Evolutionary conservation across 2,888 invertebrate species (phyloP), one percentile per base, ranked within the genome.

Genomic region (Lapara coniferarum): DNA sequence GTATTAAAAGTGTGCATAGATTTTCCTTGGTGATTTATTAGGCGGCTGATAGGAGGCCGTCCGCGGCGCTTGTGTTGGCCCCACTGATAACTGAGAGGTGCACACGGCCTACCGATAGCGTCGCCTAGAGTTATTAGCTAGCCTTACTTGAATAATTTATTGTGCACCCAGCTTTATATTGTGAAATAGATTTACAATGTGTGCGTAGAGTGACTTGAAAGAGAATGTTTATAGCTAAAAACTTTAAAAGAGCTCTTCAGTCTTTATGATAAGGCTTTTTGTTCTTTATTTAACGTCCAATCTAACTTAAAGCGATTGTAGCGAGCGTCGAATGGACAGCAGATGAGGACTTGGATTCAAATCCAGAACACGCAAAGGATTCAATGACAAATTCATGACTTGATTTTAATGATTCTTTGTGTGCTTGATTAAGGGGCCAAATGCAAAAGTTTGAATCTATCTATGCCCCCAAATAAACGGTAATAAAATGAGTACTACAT

Each of bases 131-230:
- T 63, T 63, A 63, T 63, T 63, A 63, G 49, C 63, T 46, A 63
- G 63, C 63, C 63, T 63, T 49, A 63, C 63, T 63, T 63, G 46
- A 63, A 63, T 63, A 63, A 63, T 63, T 63, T 63, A 63, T 63
- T 63, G 63, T 63, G 63, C 19, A 46, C 46, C 49, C 46, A 63
- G 19, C 46, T 59, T 59, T 46, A 59, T 63, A 44, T 19, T 63
- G 46, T 63, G 63, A 63, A 49, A 59, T 58, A 59, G 59, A 46
- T 49, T 63, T 63, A 63, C 46, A 56, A 13, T 19, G 19, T 46
- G 10, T 14, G 16, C 44, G 19, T 13, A 19, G 13, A 46, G 10
- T 59, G n/a, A 46, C n/a, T 57, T 59, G n/a, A n/a, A 44, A 19
- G 46, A 46, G 44, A 44, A 16, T n/a, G 49, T 59, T 59, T 59